Base-by-base conservation (phyloP, 2,888 invertebrate species). In the Chrysolina oricalcia region DNA sequence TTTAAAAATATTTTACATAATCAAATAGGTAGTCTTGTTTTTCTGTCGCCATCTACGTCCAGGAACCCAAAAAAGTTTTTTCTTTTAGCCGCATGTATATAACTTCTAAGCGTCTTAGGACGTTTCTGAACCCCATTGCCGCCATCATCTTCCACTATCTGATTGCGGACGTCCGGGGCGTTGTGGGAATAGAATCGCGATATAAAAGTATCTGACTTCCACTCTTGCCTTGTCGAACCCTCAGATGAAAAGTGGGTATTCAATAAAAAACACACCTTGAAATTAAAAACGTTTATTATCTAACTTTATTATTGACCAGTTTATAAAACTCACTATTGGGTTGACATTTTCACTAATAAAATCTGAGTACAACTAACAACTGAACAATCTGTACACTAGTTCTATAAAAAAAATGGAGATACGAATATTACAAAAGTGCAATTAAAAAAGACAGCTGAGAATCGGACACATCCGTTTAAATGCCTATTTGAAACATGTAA, bases 251-350 rank as follows among this genome's bases (percentile, higher is more conserved):
- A 8, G 13, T 11, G 23, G 8, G 9, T 1, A 8, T 17, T 9
- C 5, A 59, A 59, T 13, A 27, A 59, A 59, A 59, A 59, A 35
- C 13, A 1, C 23, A 59, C 2, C 10, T 11, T 27, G 27, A 59
- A 59, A 27, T 78, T 80, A 78, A 73, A 77, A 78, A 78, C 73
- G 74, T 77, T 75, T 80, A 80, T 80, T 80, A 76, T 79, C 80
- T 79, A 74, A 65, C 11, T 35, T 59, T 8, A 70, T 77, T 73
- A 75, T 80, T 78, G 77, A 72, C 67, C 69, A 74, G 70, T 69
- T 65, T 69, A 59, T 63, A 73, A 69, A 69, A 50, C 59, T 59
- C 59, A 59, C 35, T 59, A 35, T 35, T 27, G 35, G 59, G 8
- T 35, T 35, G 27, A 59, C 27, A 9, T 59, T 23, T 23, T 27